Evolutionary conservation across 2,797 vertebrate genomes (phyloP), one percentile per base, ranked within the genome.

Genomic region (Phataginus tricuspis): DNA sequence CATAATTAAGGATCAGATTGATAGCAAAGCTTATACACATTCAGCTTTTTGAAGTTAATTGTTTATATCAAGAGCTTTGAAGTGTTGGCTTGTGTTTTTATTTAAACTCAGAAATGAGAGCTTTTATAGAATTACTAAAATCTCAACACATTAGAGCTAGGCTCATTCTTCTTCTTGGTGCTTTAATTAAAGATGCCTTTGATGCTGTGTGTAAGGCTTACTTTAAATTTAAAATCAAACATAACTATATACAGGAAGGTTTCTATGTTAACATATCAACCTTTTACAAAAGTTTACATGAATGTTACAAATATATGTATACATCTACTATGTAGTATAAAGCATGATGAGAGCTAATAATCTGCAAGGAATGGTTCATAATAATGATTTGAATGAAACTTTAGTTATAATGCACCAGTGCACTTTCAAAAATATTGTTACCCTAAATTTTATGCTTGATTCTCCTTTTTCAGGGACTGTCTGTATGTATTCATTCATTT

Each of bases 1-100:
- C 51, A 78, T 80, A 98, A 97, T 98, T 98, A 98, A 97, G 89
- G 77, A 86, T 18, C 59, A 93, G 74, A 39, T 89, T 95, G 98
- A 92, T 55, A 93, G 77, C 85, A 95, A 85, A 97, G 23, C 29
- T 92, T 88, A 94, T n/a, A 49, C 4, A 18, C 75, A 94, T 95
- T 94, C 23, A 93, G 74, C 57, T 96, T 97, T 97, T 88, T 88
- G 75, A 98, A 98, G 92, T 91, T 88, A 94, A 51, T 95, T 80
- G 10, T 97, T 98, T 94, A 53, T 77, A 94, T 85, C 79, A 90
- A 92, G 71, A 95, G 7, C 0, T 7, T 63, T 95, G 96, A 97
- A 98, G 25, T 45, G 18, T 82, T 96, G 39, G 78, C 72, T 95
- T 85, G 29, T 72, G 31, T 85, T 97, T 94, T 75, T 59, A 88